A percentile compares a stretch with the other conserved stretches of the same genome.
phyloP scores from a whole-genome alignment of 2,888 invertebrate species.

The Zeuzera pyrina region DNA sequence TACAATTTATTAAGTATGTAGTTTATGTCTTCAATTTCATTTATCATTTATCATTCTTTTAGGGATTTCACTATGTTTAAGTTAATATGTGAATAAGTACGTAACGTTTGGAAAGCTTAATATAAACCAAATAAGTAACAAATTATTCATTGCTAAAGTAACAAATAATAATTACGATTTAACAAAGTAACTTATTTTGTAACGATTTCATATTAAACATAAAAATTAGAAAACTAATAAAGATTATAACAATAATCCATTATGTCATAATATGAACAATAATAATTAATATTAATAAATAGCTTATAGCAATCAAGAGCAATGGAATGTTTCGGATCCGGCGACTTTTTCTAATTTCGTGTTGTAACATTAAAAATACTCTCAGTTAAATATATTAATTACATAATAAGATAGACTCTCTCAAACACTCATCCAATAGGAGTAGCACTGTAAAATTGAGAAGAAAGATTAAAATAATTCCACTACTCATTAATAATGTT shows the following conservation, averaged over 20 bases:
- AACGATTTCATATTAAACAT: too few species aligned
- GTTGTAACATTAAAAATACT: conserved; percentile 41
- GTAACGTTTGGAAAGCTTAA: too few species aligned
- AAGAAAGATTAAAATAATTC: conserved; percentile 1
- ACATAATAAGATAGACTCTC: conserved; percentile 31
- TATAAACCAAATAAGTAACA: too few species aligned
- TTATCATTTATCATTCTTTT: too few species aligned
- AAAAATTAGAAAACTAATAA: too few species aligned
- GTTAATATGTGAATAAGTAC: too few species aligned
- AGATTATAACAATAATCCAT: conserved; percentile 20
- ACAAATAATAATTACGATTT: too few species aligned
- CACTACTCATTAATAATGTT: background rate
- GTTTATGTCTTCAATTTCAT: too few species aligned
- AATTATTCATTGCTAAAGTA: too few species aligned
- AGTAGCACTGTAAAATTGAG: conserved; percentile 33
- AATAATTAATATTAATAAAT: conserved; percentile 1
- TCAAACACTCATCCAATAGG: conserved; percentile 34
- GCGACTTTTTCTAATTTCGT: conserved; percentile 29
- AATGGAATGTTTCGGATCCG: conserved; percentile 47
- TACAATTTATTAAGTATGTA: too few species aligned
- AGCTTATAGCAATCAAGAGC: background rate
- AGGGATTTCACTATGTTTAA: too few species aligned
- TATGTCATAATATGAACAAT: background rate
- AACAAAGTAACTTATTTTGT: too few species aligned
- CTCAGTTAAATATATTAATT: conserved; percentile 20